Evolutionary conservation across 2,888 invertebrate genomes (phyloP).

Genomic region (Brachypalpus laphriformis): DNA sequence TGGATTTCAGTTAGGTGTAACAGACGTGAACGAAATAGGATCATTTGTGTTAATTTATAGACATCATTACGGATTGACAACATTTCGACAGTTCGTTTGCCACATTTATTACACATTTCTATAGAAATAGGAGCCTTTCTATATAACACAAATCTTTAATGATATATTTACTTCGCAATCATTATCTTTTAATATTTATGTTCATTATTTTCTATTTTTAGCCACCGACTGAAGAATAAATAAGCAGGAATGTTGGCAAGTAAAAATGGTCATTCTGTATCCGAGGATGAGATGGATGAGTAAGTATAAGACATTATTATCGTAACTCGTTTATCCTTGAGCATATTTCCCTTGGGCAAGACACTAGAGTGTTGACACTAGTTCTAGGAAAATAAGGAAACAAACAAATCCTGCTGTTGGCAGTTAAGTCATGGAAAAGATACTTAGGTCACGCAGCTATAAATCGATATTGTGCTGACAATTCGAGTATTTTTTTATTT

Average conservation of each 20-base stretch:
- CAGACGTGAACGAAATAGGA: too few species aligned
- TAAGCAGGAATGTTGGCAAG: constrained; percentile 49
- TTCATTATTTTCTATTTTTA: constrained; percentile 33
- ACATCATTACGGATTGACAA: background rate
- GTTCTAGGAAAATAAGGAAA: background rate
- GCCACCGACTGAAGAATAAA: constrained; percentile 9
- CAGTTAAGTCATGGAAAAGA: background rate
- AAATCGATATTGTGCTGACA: constrained; percentile 5
- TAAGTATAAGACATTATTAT: constrained; percentile 83
- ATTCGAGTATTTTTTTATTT: background rate
- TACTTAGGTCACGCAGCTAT: background rate
- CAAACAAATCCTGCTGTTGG: constrained; percentile 4
- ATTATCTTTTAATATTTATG: background rate
- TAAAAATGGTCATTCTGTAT: constrained; percentile 84
- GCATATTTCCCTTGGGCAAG: background rate
- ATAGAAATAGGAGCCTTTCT: background rate
- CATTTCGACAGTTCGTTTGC: background rate
- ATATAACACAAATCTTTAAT: background rate
- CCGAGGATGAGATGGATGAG: constrained; percentile 89
- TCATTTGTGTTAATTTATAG: background rate
- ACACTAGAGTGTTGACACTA: background rate
- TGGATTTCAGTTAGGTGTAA: background rate
- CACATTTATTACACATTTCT: background rate
- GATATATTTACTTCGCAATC: background rate
- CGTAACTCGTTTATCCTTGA: background rate